Percentiles rank a stretch among this genome's conserved stretches.
These are phyloP conservation scores for Malthinus flaveolus DNA, from an alignment of 2,888 invertebrate genomes.

Conservation along the genomic window DNA sequence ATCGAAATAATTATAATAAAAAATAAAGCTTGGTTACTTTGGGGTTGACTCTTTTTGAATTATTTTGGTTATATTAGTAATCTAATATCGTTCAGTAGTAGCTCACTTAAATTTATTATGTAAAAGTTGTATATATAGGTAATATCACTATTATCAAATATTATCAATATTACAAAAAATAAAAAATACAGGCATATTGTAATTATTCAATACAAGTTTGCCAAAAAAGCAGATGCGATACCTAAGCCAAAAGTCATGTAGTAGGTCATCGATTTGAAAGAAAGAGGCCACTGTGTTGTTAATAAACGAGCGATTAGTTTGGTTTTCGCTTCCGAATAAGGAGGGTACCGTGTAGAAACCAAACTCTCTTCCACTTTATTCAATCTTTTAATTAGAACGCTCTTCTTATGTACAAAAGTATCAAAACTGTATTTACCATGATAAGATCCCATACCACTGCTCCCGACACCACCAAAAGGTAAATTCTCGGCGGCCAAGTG, in stretches of 20 bases:
- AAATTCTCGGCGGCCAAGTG: constrained; percentile 83
- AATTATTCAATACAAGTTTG: background rate
- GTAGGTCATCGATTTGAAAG: constrained; percentile 65
- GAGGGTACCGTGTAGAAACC: constrained; percentile 76
- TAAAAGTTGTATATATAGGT: no score
- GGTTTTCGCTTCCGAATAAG: constrained; percentile 75
- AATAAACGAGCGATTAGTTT: constrained; percentile 58
- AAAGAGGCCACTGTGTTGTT: constrained; percentile 65
- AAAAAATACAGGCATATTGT: background rate
- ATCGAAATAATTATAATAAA: no score
- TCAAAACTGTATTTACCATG: constrained; percentile 91
- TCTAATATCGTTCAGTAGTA: no score
- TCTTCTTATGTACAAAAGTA: constrained; percentile 91
- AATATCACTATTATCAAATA: no score
- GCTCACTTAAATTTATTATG: no score
- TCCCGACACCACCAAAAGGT: constrained; percentile 96
- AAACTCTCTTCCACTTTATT: constrained; percentile 69
- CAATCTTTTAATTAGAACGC: constrained; percentile 72
- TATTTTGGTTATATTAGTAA: no score
- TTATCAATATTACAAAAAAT: no score
- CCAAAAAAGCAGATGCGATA: constrained; percentile 58
- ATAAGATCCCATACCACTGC: constrained; percentile 91
- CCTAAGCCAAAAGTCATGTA: constrained; percentile 70
- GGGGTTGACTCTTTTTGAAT: no score
- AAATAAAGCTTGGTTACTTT: no score